Percentiles rank a stretch among this genome's conserved stretches.
Evolutionary conservation across 2,888 invertebrate species (phyloP).

Genomic region (Sesia apiformis): DNA sequence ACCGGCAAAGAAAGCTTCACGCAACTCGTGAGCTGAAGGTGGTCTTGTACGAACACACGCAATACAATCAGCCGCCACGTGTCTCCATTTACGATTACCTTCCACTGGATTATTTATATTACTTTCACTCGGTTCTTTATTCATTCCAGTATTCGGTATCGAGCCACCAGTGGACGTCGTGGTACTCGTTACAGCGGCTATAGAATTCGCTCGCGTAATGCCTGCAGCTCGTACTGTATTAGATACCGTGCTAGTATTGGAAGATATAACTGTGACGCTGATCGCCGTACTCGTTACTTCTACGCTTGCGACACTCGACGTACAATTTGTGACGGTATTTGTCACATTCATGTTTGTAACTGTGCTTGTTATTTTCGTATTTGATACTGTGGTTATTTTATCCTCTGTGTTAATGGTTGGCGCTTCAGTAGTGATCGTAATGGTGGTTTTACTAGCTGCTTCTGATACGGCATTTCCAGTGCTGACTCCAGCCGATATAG

Average conservation of each 20-base stretch:
- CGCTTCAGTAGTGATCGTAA: no score
- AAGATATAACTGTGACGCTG: not conserved
- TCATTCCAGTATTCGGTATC: not conserved
- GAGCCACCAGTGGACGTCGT: not conserved
- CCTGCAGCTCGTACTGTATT: no score
- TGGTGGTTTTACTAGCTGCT: no score
- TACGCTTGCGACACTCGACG: not conserved
- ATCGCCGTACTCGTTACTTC: not conserved
- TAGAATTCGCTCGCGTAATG: not conserved
- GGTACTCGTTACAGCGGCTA: not conserved
- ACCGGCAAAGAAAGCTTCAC: slow-evolving; percentile 68
- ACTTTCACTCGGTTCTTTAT: not conserved
- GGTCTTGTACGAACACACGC: slow-evolving; percentile 56
- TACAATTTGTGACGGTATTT: no score
- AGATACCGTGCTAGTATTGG: no score
- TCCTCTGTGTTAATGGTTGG: no score
- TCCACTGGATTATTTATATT: not conserved
- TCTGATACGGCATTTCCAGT: no score
- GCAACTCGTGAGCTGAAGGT: slow-evolving; percentile 54
- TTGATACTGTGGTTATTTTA: no score
- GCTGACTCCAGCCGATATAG: no score
- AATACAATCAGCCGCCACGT: slow-evolving; percentile 44
- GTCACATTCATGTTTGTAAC: no score
- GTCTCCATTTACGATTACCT: slow-evolving; percentile 31
- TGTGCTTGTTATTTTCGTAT: no score